These are phyloP conservation scores for Menura novaehollandiae DNA, from an alignment of 2,113 vertebrate genomes.

Conservation along the genomic window DNA sequence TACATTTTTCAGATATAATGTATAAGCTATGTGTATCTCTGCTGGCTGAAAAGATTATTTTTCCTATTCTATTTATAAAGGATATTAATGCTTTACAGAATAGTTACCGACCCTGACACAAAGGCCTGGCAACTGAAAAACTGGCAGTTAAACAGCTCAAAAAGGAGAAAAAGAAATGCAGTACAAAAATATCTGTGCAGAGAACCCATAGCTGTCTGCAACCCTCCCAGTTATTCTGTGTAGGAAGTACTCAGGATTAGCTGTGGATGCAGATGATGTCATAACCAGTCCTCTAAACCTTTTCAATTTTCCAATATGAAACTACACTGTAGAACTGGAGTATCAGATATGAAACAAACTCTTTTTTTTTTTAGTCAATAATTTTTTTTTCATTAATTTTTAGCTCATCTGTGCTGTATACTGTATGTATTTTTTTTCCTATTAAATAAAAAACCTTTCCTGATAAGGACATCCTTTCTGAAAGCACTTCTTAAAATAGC, in stretches of 20 bases:
- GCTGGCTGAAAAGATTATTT: neutral
- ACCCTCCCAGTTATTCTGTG: neutral
- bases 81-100: neutral
- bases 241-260: neutral
- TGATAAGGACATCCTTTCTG: neutral
- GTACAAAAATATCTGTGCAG: neutral
- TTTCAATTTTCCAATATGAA: neutral
- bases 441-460: neutral
- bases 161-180: neutral
- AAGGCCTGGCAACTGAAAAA: neutral
- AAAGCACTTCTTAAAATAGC: slow-evolving; percentile 31
- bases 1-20: neutral
- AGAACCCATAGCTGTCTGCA: neutral
- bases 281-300: neutral
- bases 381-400: neutral
- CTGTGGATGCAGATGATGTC: neutral
- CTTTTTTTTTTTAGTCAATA: neutral
- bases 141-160: neutral
- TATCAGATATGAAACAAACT: neutral
- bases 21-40: neutral
- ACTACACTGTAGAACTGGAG: neutral
- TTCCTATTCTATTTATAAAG: neutral
- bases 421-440: neutral
- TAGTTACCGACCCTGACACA: neutral
- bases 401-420: neutral